Conservation (phyloP, 2,113 vertebrate genomes). For the Fulica atra region DNA sequence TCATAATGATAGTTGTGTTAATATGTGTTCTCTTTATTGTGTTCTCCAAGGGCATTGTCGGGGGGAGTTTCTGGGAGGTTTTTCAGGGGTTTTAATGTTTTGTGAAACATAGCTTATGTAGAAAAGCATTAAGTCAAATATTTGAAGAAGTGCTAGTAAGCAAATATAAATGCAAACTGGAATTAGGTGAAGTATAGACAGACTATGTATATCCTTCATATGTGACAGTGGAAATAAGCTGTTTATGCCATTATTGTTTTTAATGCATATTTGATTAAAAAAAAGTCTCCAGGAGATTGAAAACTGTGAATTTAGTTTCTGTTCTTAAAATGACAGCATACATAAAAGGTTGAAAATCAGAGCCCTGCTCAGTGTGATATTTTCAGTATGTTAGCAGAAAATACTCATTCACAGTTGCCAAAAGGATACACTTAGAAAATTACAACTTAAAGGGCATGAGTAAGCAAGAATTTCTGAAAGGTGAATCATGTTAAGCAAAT, state of each 20-base stretch:
- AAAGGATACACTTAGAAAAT: neutral
- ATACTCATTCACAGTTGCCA: neutral
- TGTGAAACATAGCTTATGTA: neutral
- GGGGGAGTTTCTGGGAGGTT: neutral
- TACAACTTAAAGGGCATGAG: neutral
- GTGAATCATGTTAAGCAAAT: conserved; percentile 2
- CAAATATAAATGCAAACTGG: neutral
- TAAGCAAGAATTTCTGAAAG: neutral
- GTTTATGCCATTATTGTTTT: neutral
- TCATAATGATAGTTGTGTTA: neutral
- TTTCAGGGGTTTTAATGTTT: neutral
- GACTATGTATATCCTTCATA: neutral
- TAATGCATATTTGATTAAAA: neutral
- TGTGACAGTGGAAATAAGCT: neutral
- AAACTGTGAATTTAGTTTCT: neutral
- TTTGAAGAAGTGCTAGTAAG: neutral
- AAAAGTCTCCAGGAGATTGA: neutral
- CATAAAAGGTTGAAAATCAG: neutral
- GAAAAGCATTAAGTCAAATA: neutral
- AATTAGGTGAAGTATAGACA: neutral
- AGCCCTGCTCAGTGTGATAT: neutral
- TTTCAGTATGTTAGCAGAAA: neutral
- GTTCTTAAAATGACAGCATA: neutral
- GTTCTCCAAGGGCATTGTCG: neutral
- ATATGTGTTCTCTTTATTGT: neutral